phyloP scores from a whole-genome alignment of 2,888 invertebrate species.

The Patella caerulea region DNA sequence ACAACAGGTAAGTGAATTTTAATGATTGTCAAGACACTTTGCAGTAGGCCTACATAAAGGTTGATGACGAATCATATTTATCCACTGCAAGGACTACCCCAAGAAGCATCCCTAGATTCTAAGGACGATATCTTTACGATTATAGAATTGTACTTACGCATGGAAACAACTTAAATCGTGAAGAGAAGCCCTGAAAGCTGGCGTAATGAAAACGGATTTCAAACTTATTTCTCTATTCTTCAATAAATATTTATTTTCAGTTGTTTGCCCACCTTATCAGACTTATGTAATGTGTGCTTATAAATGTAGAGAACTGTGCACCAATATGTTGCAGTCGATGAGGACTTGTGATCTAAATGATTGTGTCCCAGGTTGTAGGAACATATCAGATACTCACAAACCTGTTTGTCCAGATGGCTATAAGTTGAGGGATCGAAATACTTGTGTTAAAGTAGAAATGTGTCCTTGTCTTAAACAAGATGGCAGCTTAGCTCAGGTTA shows the following conservation, averaged over 20 bases:
- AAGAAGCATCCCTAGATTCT: no score
- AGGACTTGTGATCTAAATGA: conserved; percentile 62
- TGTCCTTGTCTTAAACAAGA: conserved; percentile 82
- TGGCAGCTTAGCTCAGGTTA: conserved; percentile 79
- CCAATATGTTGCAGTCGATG: conserved; percentile 75
- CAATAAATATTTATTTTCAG: conserved; percentile 22
- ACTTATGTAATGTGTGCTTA: conserved; percentile 79
- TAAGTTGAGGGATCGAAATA: conserved; percentile 77
- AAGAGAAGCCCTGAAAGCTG: no score
- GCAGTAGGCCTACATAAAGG: no score
- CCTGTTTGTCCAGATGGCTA: conserved; percentile 62
- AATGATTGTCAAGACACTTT: no score
- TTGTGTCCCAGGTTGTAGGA: conserved; percentile 53
- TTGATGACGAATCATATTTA: no score
- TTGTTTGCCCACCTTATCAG: conserved; percentile 36
- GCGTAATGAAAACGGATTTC: no score
- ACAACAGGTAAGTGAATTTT: background rate
- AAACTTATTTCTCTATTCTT: no score
- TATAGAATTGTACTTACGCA: no score
- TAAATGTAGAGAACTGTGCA: conserved; percentile 81
- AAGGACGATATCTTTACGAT: no score
- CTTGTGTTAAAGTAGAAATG: conserved; percentile 81
- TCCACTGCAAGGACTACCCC: no score
- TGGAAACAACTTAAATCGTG: no score
- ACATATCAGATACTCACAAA: conserved; percentile 29